Evolutionary conservation across 2,888 invertebrate genomes (phyloP), one percentile per base, ranked within the genome.

Genomic region (Zeuzera pyrina): DNA sequence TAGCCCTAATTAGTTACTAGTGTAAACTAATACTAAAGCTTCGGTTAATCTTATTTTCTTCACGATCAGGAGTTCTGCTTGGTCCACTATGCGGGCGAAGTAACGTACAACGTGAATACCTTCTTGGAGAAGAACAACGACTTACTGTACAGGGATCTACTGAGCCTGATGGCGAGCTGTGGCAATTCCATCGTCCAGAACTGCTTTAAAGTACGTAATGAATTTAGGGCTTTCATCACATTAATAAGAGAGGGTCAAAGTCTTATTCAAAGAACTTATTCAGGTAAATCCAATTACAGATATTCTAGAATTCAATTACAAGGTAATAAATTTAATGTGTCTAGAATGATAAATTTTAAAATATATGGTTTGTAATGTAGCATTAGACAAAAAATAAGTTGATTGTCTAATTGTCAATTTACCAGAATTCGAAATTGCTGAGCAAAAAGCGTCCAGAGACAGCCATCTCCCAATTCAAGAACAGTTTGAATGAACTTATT

Each of bases 51-150:
- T 2, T 29, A 10, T 14, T 29, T 3, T 29, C 15, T 16, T 29
- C 12, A 4, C 3, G 12, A 12, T 7, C 56, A 94, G 91, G 95
- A 96, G 72, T 97, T 97, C 76, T 89, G 92, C 47, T 77, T 97
- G 38, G 87, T 91, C 11, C 97, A 97, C 78, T 97, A 96, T 71
- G 97, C 97, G 2, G 97, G 97, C 1, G 92, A 94, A 55, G 97
- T 97, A 15, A 95, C 94, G 0, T 97, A 97, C 84, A 93, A 89
- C 54, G 90, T 95, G 0, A 86, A 87, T 38, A 91, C 93, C 0
- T 97, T 97, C 77, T 72, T 97, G 36, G 96, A 97, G 65, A 97
- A 97, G 78, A 97, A 97, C 83, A 97, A 95, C 68, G 96, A 97
- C 65, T 78, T 95, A 26, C 76, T 97, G 19, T 97, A 91, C 85